These are phyloP conservation scores for Bothrops jararaca DNA, from an alignment of 2,113 vertebrate genomes.

Conservation along the genomic window DNA sequence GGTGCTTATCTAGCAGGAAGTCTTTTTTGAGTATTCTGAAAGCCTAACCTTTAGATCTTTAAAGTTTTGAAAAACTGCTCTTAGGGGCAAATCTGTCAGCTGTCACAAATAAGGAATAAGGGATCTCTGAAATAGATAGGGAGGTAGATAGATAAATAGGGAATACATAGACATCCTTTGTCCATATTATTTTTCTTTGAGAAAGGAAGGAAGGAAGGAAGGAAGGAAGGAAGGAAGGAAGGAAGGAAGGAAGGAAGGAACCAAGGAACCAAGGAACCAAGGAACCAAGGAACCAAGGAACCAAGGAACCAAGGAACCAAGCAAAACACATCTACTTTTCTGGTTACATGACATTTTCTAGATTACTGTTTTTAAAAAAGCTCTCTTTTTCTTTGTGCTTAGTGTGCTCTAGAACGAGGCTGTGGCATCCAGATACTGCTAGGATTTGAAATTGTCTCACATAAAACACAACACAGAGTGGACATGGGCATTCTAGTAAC, in stretches of 20 bases:
- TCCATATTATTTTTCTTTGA: background rate
- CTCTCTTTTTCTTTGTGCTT: too few species aligned
- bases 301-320: background rate
- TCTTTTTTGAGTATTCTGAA: background rate
- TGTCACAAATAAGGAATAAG: background rate
- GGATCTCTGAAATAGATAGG: background rate
- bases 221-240: background rate
- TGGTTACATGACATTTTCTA: background rate
- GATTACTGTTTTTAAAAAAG: too few species aligned
- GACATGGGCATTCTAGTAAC: background rate
- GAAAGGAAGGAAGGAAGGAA: too few species aligned
- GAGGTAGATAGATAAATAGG: background rate
- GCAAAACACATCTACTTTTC: background rate
- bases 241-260: background rate
- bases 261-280: background rate
- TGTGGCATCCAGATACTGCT: background rate
- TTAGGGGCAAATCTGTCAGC: background rate
- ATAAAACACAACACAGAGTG: background rate
- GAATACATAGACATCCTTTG: background rate
- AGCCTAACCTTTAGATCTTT: background rate
- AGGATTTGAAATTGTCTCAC: background rate
- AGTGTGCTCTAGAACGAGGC: background rate
- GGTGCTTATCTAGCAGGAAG: background rate
- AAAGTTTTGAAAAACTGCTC: background rate
- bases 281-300: background rate